Evolutionary conservation across 2,113 vertebrate species (phyloP), one percentile per base, ranked within the genome.

Genomic region (Phalacrocorax brasilianus): DNA sequence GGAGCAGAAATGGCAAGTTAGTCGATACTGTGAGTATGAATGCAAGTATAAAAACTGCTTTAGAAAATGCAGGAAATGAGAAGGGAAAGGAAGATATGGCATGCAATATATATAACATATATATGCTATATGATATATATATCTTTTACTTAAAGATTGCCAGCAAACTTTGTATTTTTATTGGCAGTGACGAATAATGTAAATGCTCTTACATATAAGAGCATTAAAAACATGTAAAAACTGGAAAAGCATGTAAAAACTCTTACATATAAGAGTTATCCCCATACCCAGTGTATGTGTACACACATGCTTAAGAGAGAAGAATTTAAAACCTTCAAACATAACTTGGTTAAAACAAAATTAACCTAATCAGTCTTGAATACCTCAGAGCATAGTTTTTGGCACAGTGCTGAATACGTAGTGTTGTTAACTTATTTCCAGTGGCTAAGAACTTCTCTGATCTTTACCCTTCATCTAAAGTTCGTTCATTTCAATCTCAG

Each of bases 1-100:
- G 66, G 58, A 96, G 24, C 42, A 92, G 56, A 97, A 97, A 95
- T 78, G 71, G 85, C 96, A 96, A 86, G 52, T 74, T 89, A 95
- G 95, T 97, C 72, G 4, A 95, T 97, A 95, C 76, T 84, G 33
- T 65, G 85, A 96, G 16, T 85, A 78, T 68, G 62, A 95, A 91
- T 88, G 62, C 61, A 95, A 47, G 62, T 73, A 88, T 38, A 92
- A 97, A 82, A 97, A 86, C 53, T 88, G 20, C 75, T 74, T 82
- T 70, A 91, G 70, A 28, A 72, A 95, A 74, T 82, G 79, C 91
- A 96, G 76, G 59, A 94, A 74, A 93, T 15, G 14, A 28, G 66
- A 85, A 44, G 12, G 5, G 58, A 63, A 84, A 93, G 79, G 70
- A 72, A 73, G 40, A 40, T 73, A 89, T 26, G 21, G 19, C 55